phyloP scores from a whole-genome alignment of 2,888 invertebrate genomes.

The Thalpophila matura region DNA sequence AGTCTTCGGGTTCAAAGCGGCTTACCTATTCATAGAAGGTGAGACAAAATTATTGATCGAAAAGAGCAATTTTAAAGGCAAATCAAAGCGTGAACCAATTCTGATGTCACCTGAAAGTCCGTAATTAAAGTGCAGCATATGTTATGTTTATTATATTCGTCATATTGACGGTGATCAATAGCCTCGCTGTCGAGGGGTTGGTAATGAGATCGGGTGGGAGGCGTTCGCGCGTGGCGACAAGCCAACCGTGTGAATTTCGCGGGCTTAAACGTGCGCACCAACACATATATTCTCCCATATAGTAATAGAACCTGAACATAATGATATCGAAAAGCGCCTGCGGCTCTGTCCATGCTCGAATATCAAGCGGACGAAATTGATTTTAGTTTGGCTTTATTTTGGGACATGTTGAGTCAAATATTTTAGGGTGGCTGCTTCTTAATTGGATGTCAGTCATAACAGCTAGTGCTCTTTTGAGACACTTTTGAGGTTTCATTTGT shows the following conservation, averaged over 20 bases:
- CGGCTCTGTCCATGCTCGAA: slow-evolving; percentile 40
- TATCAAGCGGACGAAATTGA: slow-evolving; percentile 46
- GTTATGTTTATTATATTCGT: slow-evolving; percentile 70
- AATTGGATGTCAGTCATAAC: slow-evolving; percentile 41
- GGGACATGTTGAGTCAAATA: slow-evolving; percentile 25
- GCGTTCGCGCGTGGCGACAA: slow-evolving; percentile 85
- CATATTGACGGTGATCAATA: slow-evolving; percentile 82
- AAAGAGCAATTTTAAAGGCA: background rate
- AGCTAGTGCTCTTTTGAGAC: slow-evolving; percentile 10
- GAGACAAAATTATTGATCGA: background rate
- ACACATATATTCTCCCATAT: slow-evolving; percentile 59
- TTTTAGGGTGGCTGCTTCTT: slow-evolving; percentile 20
- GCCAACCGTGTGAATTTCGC: slow-evolving; percentile 85
- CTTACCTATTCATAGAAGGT: too few relatives aligned
- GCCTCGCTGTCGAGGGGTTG: slow-evolving; percentile 72
- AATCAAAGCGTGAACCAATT: background rate
- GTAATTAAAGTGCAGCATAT: slow-evolving; percentile 61
- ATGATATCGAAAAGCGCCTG: slow-evolving; percentile 58
- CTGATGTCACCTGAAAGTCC: slow-evolving; percentile 24
- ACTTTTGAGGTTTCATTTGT: slow-evolving; percentile 5
- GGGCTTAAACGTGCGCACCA: slow-evolving; percentile 73
- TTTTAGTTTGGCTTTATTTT: slow-evolving; percentile 49
- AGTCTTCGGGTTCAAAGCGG: background rate
- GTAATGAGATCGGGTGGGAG: slow-evolving; percentile 83
- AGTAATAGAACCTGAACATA: slow-evolving; percentile 49